Evolutionary conservation across 2,888 invertebrate species (phyloP).

Genomic region (Acanthosepion lycidas): DNA sequence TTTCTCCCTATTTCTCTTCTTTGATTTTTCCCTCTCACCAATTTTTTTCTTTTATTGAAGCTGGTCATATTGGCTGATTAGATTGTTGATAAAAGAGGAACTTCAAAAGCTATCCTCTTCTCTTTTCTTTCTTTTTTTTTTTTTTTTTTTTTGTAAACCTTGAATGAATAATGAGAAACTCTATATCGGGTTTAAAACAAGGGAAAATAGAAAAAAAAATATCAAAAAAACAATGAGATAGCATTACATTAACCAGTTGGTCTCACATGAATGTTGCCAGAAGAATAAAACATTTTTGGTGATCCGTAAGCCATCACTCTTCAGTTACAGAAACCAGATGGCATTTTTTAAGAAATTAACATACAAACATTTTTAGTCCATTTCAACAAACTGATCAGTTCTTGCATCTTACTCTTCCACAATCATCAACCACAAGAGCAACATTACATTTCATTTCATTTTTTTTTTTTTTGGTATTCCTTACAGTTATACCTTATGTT

Average conservation of each 20-base stretch:
- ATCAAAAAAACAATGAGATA: background rate
- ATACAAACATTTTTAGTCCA: background rate
- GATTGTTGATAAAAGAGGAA: background rate
- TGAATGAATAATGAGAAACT: slow-evolving; percentile 33
- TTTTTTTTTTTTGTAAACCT: background rate
- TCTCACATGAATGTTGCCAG: background rate
- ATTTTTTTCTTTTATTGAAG: background rate
- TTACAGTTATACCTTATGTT: too few species aligned
- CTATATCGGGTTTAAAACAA: slow-evolving; percentile 20
- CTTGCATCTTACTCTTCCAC: too few species aligned
- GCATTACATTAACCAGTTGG: background rate
- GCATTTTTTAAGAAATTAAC: background rate
- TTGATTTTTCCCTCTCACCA: background rate
- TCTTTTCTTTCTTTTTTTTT: too few species aligned
- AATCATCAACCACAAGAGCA: too few species aligned
- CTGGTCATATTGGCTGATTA: slow-evolving; percentile 16
- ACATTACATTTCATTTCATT: too few species aligned
- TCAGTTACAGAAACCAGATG: slow-evolving; percentile 10
- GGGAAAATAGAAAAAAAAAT: background rate
- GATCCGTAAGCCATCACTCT: background rate
- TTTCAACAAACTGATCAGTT: too few species aligned
- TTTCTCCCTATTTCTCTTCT: too few species aligned
- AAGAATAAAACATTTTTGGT: background rate
- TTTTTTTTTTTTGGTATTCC: too few species aligned
- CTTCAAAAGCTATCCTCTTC: background rate